Percentiles rank a stretch among this genome's conserved stretches.
Evolutionary conservation across 2,888 invertebrate genomes (phyloP).

Genomic region (Nymphalis urticae): DNA sequence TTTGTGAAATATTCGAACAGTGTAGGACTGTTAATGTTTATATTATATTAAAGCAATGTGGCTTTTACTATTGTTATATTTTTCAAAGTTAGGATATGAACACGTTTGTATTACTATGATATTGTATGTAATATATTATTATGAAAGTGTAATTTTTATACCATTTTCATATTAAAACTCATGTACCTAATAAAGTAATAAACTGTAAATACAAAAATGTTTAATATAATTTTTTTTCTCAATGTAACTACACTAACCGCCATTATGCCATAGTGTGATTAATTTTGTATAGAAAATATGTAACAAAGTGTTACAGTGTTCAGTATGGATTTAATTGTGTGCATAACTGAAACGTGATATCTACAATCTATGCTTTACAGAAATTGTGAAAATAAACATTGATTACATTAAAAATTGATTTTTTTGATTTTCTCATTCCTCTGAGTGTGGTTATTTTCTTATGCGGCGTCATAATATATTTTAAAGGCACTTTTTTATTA

Average conservation of each 20-base stretch:
- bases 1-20: slow-evolving; percentile 62
- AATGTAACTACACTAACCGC: slow-evolving; percentile 77
- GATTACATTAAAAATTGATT: slow-evolving; percentile 56
- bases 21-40: slow-evolving; percentile 66
- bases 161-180: slow-evolving; percentile 80
- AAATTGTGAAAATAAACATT: slow-evolving; percentile 78
- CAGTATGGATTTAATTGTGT: slow-evolving; percentile 77
- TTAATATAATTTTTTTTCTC: slow-evolving; percentile 78
- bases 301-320: slow-evolving; percentile 70
- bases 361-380: slow-evolving; percentile 81
- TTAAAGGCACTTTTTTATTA: too few species aligned
- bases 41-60: slow-evolving; percentile 64
- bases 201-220: slow-evolving; percentile 75
- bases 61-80: slow-evolving; percentile 80
- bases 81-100: slow-evolving; percentile 74
- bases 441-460: not conserved
- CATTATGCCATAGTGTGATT: slow-evolving; percentile 69
- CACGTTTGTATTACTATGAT: slow-evolving; percentile 77
- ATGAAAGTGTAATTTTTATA: slow-evolving; percentile 81
- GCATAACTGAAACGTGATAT: slow-evolving; percentile 81
- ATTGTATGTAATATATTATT: slow-evolving; percentile 69
- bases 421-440: slow-evolving; percentile 37
- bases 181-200: slow-evolving; percentile 76
- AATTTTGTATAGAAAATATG: slow-evolving; percentile 75
- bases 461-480: too few species aligned